These are phyloP conservation scores for Hycleus phaleratus DNA, from an alignment of 1,140 invertebrate species.

Conservation along the genomic window DNA sequence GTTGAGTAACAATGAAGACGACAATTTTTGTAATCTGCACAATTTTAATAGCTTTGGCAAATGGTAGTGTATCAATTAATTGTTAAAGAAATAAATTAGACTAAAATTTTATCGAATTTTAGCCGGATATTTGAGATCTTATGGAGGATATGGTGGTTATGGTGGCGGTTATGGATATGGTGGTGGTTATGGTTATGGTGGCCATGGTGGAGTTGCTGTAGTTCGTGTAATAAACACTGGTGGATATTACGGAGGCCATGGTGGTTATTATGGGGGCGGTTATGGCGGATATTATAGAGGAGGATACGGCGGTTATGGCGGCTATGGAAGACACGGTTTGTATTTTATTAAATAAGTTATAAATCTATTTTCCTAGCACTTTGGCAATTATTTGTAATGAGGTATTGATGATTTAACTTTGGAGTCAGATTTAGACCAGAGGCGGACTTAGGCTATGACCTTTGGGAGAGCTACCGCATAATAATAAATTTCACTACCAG, in stretches of 20 bases:
- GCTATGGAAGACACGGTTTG: background rate
- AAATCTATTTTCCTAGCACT: background rate
- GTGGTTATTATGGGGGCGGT: background rate
- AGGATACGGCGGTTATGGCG: background rate
- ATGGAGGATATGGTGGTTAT: constrained; percentile 1
- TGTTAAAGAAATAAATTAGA: too few species aligned
- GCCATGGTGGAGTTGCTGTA: background rate
- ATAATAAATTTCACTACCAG: too few species aligned
- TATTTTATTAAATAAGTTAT: background rate
- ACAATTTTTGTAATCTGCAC: too few species aligned
- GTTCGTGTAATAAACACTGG: background rate
- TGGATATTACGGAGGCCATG: background rate
- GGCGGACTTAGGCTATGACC: too few species aligned
- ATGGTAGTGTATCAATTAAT: too few species aligned
- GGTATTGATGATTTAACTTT: too few species aligned
- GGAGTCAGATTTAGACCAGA: too few species aligned
- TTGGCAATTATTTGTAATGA: background rate
- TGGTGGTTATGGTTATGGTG: background rate
- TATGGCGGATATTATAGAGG: background rate
- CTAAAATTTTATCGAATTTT: too few species aligned
- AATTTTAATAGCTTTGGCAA: too few species aligned
- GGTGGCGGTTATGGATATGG: constrained; percentile 9
- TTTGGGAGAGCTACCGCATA: too few species aligned
- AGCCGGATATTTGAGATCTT: background rate
- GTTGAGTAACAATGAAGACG: too few species aligned